Evolutionary conservation across 2,797 vertebrate species (phyloP), one percentile per base, ranked within the genome.

Genomic region (Lerista edwardsae): DNA sequence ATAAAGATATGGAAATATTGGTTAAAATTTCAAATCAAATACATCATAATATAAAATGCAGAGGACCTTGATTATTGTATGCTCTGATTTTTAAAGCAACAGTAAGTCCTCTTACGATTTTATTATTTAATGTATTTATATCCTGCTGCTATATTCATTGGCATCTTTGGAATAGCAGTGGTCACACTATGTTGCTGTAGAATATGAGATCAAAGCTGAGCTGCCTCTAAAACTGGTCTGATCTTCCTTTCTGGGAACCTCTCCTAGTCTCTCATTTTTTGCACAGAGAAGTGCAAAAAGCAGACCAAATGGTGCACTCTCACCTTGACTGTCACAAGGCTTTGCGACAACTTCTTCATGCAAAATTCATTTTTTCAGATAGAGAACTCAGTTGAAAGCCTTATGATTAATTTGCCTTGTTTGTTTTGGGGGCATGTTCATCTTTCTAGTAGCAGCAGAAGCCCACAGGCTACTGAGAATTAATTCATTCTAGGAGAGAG

Each of bases 401-500:
- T 9, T 41, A 10, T 57, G 12, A 34, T 82, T 87, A 21, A 4
- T 0, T 47, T 80, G 29, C 44, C 59, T 44, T 83, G 4, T 47
- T 87, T 81, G 6, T 75, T 86, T 89, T 84, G 17, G 72, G 12
- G 84, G 7, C 69, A n/a, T 6, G 7, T 67, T 36, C 21, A 65
- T 76, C 41, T 77, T 82, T 77, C 27, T 1, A 0, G 1, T 39
- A 78, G 74, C 23, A 78, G 3, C 4, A 62, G 2, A 5, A 44
- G 29, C 29, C 11, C 29, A 62, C 59, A 57, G 6, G 36, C 86
- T 75, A 36, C 84, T 90, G 87, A 83, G 55, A 87, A 72, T 51
- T 31, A 71, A 71, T 64, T n/a, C n/a, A n/a, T n/a, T 89, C 15
- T 67, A 82, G 29, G 62, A 83, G 80, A 76, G 72, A 55, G 19